phyloP scores from a whole-genome alignment of 1,140 invertebrate genomes.

The Epicauta chinensis region DNA sequence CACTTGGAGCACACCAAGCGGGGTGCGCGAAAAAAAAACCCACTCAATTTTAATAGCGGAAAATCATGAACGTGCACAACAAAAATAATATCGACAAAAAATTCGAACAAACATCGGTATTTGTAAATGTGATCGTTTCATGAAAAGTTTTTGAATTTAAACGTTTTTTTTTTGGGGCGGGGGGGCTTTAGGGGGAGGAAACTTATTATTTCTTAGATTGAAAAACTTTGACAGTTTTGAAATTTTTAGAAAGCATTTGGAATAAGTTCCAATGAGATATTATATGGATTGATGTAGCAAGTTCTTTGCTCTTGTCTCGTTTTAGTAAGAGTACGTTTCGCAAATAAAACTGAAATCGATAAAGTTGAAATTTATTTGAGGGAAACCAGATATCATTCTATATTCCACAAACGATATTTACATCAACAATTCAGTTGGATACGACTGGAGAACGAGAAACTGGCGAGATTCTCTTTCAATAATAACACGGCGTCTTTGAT shows the following conservation, averaged over 20 bases:
- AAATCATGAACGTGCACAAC: too few relatives aligned
- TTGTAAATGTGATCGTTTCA: conserved; percentile 21
- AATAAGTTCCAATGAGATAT: conserved; percentile 18
- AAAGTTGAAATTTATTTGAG: neutral
- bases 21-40: too few relatives aligned
- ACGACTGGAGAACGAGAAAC: too few relatives aligned
- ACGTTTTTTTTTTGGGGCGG: conserved; percentile 19
- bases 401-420: too few relatives aligned
- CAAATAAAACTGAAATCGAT: conserved; percentile 5
- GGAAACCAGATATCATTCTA: too few relatives aligned
- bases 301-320: conserved; percentile 8
- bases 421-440: too few relatives aligned
- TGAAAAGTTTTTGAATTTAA: conserved; percentile 23
- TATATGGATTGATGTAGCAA: conserved; percentile 18
- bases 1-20: too few relatives aligned
- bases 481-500: too few relatives aligned
- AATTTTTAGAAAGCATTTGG: conserved; percentile 23
- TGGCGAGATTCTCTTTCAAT: too few relatives aligned
- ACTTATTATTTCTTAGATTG: conserved; percentile 30
- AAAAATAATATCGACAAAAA: too few relatives aligned
- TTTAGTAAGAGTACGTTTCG: neutral
- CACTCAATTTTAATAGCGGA: too few relatives aligned
- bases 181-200: too few relatives aligned
- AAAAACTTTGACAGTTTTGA: conserved; percentile 29
- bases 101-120: conserved; percentile 10